Percentiles rank a stretch among this genome's conserved stretches.
These are phyloP conservation scores for Geotrypetes seraphini DNA, from an alignment of 2,797 vertebrate species.

Conservation along the genomic window DNA sequence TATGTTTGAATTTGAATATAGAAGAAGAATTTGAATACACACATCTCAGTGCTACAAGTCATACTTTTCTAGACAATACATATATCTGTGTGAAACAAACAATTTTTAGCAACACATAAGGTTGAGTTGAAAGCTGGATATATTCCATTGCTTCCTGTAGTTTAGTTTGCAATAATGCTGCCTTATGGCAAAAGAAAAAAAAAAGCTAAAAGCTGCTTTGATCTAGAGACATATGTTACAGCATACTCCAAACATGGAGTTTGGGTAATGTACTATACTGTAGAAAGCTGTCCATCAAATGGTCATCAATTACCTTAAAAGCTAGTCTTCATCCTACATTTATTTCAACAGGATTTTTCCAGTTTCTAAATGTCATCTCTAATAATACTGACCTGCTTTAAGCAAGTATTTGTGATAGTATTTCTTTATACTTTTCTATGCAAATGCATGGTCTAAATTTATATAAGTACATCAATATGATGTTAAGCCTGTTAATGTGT, in stretches of 20 bases:
- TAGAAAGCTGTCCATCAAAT: conserved; percentile 33
- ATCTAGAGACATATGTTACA: conserved; percentile 34
- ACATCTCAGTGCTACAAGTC: too few relatives aligned
- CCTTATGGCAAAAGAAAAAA: conserved; percentile 15
- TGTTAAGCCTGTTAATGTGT: too few relatives aligned
- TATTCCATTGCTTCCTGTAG: conserved; percentile 39
- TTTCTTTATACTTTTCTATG: too few relatives aligned
- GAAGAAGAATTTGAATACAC: too few relatives aligned
- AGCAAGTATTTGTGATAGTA: too few relatives aligned
- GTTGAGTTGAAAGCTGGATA: conserved; percentile 23
- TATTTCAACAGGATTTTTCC: conserved; percentile 28
- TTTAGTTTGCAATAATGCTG: conserved; percentile 31
- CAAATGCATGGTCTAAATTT: too few relatives aligned
- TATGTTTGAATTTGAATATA: conserved; percentile 34
- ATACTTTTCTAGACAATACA: conserved; percentile 31
- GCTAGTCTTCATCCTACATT: conserved; percentile 30
- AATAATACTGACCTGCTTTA: too few relatives aligned
- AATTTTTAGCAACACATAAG: conserved; percentile 15
- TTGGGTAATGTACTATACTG: conserved; percentile 30
- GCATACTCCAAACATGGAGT: conserved; percentile 27
- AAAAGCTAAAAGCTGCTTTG: conserved; percentile 31
- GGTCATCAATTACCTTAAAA: conserved; percentile 43
- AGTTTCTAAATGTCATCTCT: conserved; percentile 25
- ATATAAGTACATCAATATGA: too few relatives aligned
- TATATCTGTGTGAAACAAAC: conserved; percentile 32